Base-by-base conservation (phyloP, 2,888 invertebrate genomes). In the Gerris lacustris region DNA sequence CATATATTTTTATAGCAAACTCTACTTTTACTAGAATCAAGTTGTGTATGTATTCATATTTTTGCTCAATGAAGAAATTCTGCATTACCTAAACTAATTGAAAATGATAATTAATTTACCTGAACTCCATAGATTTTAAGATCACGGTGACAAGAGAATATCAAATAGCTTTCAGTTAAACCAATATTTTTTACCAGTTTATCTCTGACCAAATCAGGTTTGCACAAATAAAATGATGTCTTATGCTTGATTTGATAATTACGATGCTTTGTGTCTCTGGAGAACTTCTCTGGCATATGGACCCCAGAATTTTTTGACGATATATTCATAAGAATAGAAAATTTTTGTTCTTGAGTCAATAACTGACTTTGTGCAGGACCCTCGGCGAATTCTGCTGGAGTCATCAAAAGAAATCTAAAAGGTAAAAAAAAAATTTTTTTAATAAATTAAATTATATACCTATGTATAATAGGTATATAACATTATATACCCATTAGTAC, bases 301-400 rank as follows among this genome's bases (percentile, higher is more conserved):
- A 86, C 85, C 69, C 87, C 86, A n/a, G 84, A 82, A 68, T 83
- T 85, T 43, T 87, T 86, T 31, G 89, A 89, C 31, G 91, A 86
- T 72, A 92, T 90, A 79, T 92, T 91, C 86, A 92, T 91, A 1
- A 93, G 82, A 71, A 93, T 88, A 0, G 90, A 86, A 77, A 91
- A 88, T 15, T 91, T 88, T 79, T 93, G 92, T 1, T 89, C 84
- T 79, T 91, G 88, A 0, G 87, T 84, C 44, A 93, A 82, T 7
- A 92, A 81, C n/a, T 7, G 77, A 17, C 91, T 91, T 68, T 87
- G 84, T 0, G 90, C 91, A 0, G 92, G 91, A 0, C 91, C 90
- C 77, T 90, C 89, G 0, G 92, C 92, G 79, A 93, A 92, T 81
- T 92, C 89, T 78, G 90, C 87, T 0, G 92, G 89, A 0, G 87